Conservation (phyloP, 1,140 invertebrate species). For the Drosophila yakuba region DNA sequence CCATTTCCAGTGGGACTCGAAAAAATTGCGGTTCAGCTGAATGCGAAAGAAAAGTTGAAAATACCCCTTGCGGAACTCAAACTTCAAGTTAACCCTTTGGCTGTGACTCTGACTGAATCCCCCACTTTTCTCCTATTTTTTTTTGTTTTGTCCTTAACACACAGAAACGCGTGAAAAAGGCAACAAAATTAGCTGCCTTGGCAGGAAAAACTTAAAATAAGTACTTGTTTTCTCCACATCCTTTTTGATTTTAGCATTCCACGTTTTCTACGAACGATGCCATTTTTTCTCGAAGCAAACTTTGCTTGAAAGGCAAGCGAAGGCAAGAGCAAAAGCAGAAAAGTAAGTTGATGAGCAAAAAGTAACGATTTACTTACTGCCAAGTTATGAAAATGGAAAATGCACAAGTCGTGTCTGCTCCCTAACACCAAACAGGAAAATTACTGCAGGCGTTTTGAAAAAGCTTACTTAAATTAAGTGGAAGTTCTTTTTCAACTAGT, state of each 20-base stretch:
- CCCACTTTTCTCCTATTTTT: conserved; percentile 8
- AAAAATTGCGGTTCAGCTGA: conserved; percentile 69
- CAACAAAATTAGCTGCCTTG: conserved; percentile 72
- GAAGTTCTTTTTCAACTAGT: too few species aligned
- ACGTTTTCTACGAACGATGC: conserved; percentile 24
- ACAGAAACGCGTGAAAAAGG: conserved; percentile 76
- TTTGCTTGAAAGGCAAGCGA: conserved; percentile 10
- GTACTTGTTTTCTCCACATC: conserved; percentile 13
- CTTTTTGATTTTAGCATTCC: conserved; percentile 10
- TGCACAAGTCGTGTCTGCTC: conserved; percentile 79
- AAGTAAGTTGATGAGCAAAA: conserved; percentile 19
- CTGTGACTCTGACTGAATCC: conserved; percentile 28
- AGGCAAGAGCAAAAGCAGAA: not conserved
- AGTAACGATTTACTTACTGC: conserved; percentile 58
- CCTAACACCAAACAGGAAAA: not conserved
- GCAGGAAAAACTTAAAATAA: conserved; percentile 60
- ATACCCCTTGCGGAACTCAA: conserved; percentile 11
- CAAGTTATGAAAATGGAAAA: conserved; percentile 79
- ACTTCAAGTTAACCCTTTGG: conserved; percentile 58
- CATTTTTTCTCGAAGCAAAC: conserved; percentile 38
- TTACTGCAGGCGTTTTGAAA: conserved; percentile 18
- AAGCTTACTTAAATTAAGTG: conserved; percentile 8
- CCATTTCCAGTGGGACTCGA: conserved; percentile 49
- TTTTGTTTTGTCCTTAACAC: too few species aligned
- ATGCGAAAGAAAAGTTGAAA: conserved; percentile 42